Evolutionary conservation across 2,888 invertebrate genomes (phyloP).

Genomic region (Periphyllus acericola): DNA sequence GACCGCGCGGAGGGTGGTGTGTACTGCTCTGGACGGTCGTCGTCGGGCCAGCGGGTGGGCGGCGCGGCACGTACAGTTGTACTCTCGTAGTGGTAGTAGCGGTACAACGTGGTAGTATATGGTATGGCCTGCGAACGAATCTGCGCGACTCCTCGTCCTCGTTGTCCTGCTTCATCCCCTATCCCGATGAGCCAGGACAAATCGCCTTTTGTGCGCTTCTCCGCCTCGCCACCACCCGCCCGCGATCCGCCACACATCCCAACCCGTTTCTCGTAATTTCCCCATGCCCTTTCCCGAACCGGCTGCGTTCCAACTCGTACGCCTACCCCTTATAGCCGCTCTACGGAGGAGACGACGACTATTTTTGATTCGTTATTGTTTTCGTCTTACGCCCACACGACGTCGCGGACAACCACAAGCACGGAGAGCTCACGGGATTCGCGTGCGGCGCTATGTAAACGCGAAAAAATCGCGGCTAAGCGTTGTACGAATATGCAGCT

Average conservation of each 20-base stretch:
- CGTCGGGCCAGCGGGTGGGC: not conserved
- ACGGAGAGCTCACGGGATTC: not conserved
- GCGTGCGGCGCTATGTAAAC: no score
- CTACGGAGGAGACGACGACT: not conserved
- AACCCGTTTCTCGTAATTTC: not conserved
- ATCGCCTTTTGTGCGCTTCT: slow-evolving; percentile 17
- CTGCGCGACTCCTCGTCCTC: not conserved
- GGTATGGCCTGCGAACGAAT: slow-evolving; percentile 42
- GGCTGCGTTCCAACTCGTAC: not conserved
- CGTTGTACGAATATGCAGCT: no score
- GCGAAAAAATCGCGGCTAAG: no score
- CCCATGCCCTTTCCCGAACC: not conserved
- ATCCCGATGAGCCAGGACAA: not conserved
- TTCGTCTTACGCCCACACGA: not conserved
- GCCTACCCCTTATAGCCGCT: not conserved
- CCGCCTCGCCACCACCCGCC: not conserved
- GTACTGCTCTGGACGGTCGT: not conserved
- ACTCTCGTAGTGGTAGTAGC: not conserved
- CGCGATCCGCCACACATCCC: not conserved
- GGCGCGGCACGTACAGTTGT: not conserved
- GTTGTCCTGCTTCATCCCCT: not conserved
- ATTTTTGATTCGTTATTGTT: no score
- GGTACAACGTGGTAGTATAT: not conserved
- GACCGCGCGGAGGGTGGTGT: not conserved
- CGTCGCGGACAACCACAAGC: not conserved